Evolutionary conservation across 2,113 vertebrate species (phyloP), one percentile per base, ranked within the genome.

Genomic region (Dasypus novemcinctus): DNA sequence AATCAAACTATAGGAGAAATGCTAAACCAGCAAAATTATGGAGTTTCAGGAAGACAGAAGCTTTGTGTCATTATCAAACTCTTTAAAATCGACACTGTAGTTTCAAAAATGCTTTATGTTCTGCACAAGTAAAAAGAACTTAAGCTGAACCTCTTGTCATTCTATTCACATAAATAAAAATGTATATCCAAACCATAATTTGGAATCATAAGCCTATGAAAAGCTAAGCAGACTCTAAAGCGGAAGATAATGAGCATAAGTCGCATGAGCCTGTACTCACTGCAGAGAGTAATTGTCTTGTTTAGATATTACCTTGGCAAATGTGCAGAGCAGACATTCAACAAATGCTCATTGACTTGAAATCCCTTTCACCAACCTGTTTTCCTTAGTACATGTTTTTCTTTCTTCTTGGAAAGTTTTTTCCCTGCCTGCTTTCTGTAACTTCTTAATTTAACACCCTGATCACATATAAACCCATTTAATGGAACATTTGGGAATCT

Each of bases 151-250:
- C 2, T 75, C 33, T 75, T 78, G 0, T 78, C 7, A 54, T 33
- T 72, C 23, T 29, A 72, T 17, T 82, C 41, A 23, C 6, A 23
- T 76, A 95, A 74, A 52, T 83, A 82, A 91, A 85, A 72, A 23
- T 46, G 69, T 54, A 49, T 61, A 61, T 2, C 49, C 31, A 74
- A 64, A 74, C n/a, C 79, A 52, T 68, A 43, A 82, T 85, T 93
- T 85, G 46, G 88, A 96, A 63, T 78, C 21, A 38, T 20, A 87
- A 78, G 59, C 1, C 54, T 84, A n/a, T 57, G 57, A 54, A 80
- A 74, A 82, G 13, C 23, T 96, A 33, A 84, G 82, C 54, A 72
- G 86, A 57, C 54, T 81, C 88, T 57, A 91, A 94, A 61, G 46
- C 13, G 59, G 11, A 87, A 76, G n/a, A 15, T 64, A 69, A 87